phyloP scores from a whole-genome alignment of 2,888 invertebrate genomes.

The Lamellibrachia satsuma region DNA sequence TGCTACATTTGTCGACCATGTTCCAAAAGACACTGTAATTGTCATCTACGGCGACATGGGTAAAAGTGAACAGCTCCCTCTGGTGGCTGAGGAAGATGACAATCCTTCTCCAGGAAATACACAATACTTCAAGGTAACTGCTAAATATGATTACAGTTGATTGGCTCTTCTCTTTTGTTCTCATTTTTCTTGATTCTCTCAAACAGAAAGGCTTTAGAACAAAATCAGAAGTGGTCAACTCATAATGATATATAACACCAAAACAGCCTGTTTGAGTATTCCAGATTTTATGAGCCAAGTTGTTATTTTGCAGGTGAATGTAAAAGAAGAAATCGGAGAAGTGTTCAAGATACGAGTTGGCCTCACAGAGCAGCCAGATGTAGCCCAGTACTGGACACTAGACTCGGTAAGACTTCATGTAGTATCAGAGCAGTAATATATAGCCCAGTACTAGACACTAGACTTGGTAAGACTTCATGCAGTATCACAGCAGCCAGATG shows the following conservation, averaged over 20 bases:
- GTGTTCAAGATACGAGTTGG: slow-evolving; percentile 58
- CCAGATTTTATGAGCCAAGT: background rate
- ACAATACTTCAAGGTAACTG: slow-evolving; percentile 56
- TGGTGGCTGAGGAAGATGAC: slow-evolving; percentile 27
- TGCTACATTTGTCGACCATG: background rate
- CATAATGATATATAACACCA: too few species aligned
- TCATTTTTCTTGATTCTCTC: background rate
- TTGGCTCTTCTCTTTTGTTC: background rate
- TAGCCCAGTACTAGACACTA: background rate
- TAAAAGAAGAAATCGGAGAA: slow-evolving; percentile 46
- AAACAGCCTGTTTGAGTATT: too few species aligned
- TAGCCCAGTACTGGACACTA: background rate
- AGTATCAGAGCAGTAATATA: slow-evolving; percentile 35
- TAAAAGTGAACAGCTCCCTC: slow-evolving; percentile 47
- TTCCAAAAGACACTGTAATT: slow-evolving; percentile 28
- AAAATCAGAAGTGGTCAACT: too few species aligned
- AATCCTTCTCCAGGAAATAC: slow-evolving; percentile 48
- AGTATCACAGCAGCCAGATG: slow-evolving; percentile 35
- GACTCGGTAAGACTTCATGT: background rate
- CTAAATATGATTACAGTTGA: background rate
- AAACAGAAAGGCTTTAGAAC: too few species aligned
- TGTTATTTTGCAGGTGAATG: slow-evolving; percentile 18
- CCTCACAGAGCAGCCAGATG: slow-evolving; percentile 43
- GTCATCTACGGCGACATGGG: slow-evolving; percentile 58
- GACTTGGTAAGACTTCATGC: background rate